Evolutionary conservation across 2,113 vertebrate genomes (phyloP), one percentile per base, ranked within the genome.

Genomic region (Gnathonemus longibarbis): DNA sequence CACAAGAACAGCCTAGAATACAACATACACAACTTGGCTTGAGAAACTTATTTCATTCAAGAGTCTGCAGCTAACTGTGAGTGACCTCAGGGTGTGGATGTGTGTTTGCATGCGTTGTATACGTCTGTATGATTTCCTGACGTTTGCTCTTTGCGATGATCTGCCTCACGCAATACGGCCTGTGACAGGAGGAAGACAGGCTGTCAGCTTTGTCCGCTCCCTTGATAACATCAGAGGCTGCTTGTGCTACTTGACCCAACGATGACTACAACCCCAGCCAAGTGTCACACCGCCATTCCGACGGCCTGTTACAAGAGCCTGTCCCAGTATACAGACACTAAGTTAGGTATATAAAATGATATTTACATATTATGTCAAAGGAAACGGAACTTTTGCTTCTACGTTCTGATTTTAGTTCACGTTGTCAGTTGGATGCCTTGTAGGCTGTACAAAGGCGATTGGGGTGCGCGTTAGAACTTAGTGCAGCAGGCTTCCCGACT

Each of bases 401-500:
- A 93, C 94, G 95, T 96, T 95, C 94, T 93, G 95, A 93, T 93
- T 95, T 97, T 97, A 97, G 97, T 97, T 95, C 95, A 95, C 94
- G 93, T 95, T 96, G 97, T 98, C 96, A 98, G 97, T 97, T 39
- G 97, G 95, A 94, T 95, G 93, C 94, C 96, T 94, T 95, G 87
- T 95, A 91, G 94, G 94, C 95, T 92, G 94, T 91, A 93, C 94
- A 53, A 93, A 94, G 93, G 35, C 15, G 95, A 95, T 96, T 95
- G 95, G 92, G 50, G 93, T 88, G 94, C 94, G 94, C 94, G 94
- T 96, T 98, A 99, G 97, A 99, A 99, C 96, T 99, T 99, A 97
- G 98, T 99, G 97, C 98, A 99, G 98, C 98, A 99, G 96, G 99
- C 98, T 97, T 99, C 98, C 97, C 97, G 98, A 99, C 98, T 99